A percentile compares a stretch with the other conserved stretches of the same genome.
phyloP scores from a whole-genome alignment of 2,888 invertebrate species.

The Zelleria hepariella region DNA sequence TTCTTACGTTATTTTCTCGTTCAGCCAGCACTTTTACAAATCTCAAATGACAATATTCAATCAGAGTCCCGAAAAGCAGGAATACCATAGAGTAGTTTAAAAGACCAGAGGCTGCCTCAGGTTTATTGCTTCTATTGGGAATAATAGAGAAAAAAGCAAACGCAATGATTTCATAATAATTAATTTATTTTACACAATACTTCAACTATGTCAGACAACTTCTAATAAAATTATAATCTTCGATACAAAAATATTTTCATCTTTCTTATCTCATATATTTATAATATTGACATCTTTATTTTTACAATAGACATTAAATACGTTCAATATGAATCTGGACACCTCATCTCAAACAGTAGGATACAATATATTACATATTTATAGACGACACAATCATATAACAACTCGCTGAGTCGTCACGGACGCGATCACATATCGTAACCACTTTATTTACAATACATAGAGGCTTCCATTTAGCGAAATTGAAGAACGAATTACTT shows the following conservation, averaged over 20 bases:
- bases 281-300: constrained; percentile 57
- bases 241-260: constrained; percentile 69
- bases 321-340: constrained; percentile 4
- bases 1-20: too few relatives aligned
- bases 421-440: constrained; percentile 26
- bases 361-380: constrained; percentile 21
- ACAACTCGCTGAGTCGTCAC: not conserved
- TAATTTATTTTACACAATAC: constrained; percentile 65
- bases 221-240: constrained; percentile 57
- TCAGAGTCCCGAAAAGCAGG: too few relatives aligned
- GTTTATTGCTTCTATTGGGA: too few relatives aligned
- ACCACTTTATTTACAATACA: constrained; percentile 50
- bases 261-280: constrained; percentile 45
- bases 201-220: constrained; percentile 57
- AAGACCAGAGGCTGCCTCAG: too few relatives aligned
- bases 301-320: constrained; percentile 37
- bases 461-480: constrained; percentile 30
- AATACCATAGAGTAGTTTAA: too few relatives aligned
- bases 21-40: too few relatives aligned
- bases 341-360: constrained; percentile 6
- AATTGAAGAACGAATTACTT: constrained; percentile 27
- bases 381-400: not conserved
- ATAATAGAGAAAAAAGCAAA: not conserved
- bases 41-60: too few relatives aligned
- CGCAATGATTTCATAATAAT: constrained; percentile 11